A percentile compares a stretch with the other conserved stretches of the same genome.
phyloP scores from a whole-genome alignment of 2,113 vertebrate species.

The Craseonycteris thonglongyai region DNA sequence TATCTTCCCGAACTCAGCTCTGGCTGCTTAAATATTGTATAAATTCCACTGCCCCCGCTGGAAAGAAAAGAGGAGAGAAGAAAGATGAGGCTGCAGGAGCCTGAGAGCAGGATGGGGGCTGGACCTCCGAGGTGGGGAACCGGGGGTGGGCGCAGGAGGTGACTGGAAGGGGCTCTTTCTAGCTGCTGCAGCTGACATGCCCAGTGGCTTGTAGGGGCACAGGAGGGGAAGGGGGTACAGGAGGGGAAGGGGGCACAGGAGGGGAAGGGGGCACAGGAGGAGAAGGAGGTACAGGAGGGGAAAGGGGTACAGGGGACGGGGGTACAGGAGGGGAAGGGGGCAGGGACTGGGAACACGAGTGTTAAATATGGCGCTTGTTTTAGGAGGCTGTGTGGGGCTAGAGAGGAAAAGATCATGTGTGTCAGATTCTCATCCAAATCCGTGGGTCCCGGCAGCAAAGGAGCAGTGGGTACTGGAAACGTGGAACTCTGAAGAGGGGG shows the following conservation, averaged over 20 bases:
- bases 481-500: background rate
- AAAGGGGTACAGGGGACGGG: background rate
- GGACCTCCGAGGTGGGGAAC: background rate
- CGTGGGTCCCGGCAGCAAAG: background rate
- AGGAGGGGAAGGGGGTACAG: background rate
- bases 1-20: slow-evolving; percentile 82
- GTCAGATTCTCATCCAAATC: background rate
- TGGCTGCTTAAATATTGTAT: slow-evolving; percentile 87
- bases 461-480: background rate
- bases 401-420: background rate
- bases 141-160: background rate
- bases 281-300: background rate
- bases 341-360: background rate
- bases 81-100: slow-evolving; percentile 9
- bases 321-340: too few relatives aligned
- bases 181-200: background rate
- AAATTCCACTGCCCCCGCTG: slow-evolving; percentile 82
- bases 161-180: background rate
- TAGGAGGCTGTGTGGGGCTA: background rate
- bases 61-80: slow-evolving; percentile 70
- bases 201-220: background rate
- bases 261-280: background rate
- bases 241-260: background rate
- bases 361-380: background rate
- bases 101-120: background rate